Base-by-base conservation (phyloP, 2,113 vertebrate species). In the Dolichotis patagonum region DNA sequence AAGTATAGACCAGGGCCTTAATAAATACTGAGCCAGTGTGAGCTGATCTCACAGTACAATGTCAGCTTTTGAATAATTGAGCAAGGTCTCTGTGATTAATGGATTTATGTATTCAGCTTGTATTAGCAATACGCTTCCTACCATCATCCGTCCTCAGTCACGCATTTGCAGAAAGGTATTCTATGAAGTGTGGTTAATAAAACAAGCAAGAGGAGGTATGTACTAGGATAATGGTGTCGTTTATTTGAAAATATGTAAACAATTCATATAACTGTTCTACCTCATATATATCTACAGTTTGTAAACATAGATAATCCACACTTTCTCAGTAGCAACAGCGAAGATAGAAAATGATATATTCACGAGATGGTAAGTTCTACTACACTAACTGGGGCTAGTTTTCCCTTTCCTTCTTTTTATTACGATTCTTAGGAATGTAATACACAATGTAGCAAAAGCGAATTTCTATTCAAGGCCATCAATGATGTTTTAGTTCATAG, bases 1-100 rank as follows among this genome's bases (percentile, higher is more conserved):
- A 52, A n/a, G 77, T 54, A 46, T 35, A 77, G 35, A 87, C 24
- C 65, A 43, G 71, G 32, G 22, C 58, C 54, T 90, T 95, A 88
- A 95, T 95, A 88, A 96, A 91, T 93, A 54, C 43, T 85, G 71
- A 97, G 63, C 87, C 87, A 89, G 54, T 32, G 62, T 85, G 63
- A 96, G 35, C 63, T 94, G 78, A 94, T 91, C 86, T 95, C 96
- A 95, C 24, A 88, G 65, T 65, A 12, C 69, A 71, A 93, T 96
- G 93, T 91, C 93, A 89, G 60, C 58, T 93, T 65, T 85, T 96
- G 95, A 96, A 97, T 96, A 96, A 96, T 77, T 78, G 90, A 96
- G 58, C 3, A 12, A 56, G 52, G 75, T 30, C 85, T 94, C 65
- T 88, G 77, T 97, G 96, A 96, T 96, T 95, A 97, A 97, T 96